Base-by-base conservation (phyloP, 2,888 invertebrate species). In the Napeogenes inachia region DNA sequence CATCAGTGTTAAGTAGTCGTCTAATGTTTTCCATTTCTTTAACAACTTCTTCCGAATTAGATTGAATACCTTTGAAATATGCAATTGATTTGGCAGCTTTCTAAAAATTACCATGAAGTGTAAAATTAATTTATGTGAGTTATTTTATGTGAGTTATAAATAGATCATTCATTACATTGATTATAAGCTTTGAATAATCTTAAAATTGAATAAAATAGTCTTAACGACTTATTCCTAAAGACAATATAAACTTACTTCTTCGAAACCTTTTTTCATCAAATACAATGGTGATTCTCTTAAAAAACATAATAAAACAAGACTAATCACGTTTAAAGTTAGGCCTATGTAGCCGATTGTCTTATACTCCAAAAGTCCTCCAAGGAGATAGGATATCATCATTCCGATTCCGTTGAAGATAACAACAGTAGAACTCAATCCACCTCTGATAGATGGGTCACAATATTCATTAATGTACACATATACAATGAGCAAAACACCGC, bases 321-420 rank as follows among this genome's bases (percentile, higher is more conserved):
- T 75, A 0, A 69, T 3, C 0, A 73, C 73, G 0, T 79, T 61
- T 32, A 78, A 56, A 0, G 73, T 55, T 5, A 83, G 60, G 21
- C 77, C 74, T 0, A 73, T 61, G 60, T 82, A 81, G 0, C 77
- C 62, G 75, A 80, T 78, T 1, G 60, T 56, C 30, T 74, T 21
- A 60, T 84, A 85, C 2, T 70, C 62, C 57, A 82, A 56, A 13
- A 65, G 71, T 0, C 82, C 81, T 3, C 83, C 83, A 3, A 81
- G 56, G 1, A 80, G 42, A 62, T 68, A 70, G 8, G 68, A 70
- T 3, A 67, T 45, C 35, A 70, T 32, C 45, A 65, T 59, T 0
- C 70, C 70, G 0, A 65, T n/a, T 3, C 57, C 54, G 46, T 60
- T 61, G 57, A 66, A 68, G 0, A 68, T 21, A 21, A 66, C 60